Evolutionary conservation across 2,888 invertebrate genomes (phyloP).

Genomic region (Eilema griseolum): DNA sequence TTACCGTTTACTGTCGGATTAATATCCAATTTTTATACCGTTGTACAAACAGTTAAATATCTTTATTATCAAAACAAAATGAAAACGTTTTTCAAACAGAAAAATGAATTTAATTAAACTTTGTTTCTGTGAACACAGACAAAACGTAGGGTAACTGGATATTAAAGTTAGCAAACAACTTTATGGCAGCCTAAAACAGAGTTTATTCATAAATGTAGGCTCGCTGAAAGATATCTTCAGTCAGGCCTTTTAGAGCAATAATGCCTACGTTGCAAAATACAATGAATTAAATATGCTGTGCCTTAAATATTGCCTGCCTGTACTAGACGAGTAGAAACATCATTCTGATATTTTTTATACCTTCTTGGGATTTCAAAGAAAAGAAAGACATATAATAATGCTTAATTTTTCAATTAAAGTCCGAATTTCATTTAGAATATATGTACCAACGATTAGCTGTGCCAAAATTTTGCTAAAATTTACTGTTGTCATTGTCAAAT

Average conservation of each 20-base stretch:
- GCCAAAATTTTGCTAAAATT: no score
- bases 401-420: neutral
- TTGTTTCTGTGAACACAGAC: conserved; percentile 25
- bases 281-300: neutral
- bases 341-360: neutral
- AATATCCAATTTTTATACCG: conserved; percentile 22
- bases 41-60: conserved; percentile 21
- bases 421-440: no score
- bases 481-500: no score
- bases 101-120: conserved; percentile 37
- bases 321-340: neutral
- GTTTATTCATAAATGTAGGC: conserved; percentile 22
- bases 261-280: neutral
- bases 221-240: conserved; percentile 11
- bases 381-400: neutral
- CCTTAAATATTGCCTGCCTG: neutral
- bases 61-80: conserved; percentile 26
- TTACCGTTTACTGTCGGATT: neutral
- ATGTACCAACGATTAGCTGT: no score
- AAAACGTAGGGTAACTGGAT: conserved; percentile 24
- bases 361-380: neutral
- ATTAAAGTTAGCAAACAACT: conserved; percentile 24
- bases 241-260: neutral
- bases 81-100: conserved; percentile 19
- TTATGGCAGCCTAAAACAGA: conserved; percentile 24